These are phyloP conservation scores for Drosophila arawakana DNA, from an alignment of 1,140 invertebrate genomes.

Conservation along the genomic window DNA sequence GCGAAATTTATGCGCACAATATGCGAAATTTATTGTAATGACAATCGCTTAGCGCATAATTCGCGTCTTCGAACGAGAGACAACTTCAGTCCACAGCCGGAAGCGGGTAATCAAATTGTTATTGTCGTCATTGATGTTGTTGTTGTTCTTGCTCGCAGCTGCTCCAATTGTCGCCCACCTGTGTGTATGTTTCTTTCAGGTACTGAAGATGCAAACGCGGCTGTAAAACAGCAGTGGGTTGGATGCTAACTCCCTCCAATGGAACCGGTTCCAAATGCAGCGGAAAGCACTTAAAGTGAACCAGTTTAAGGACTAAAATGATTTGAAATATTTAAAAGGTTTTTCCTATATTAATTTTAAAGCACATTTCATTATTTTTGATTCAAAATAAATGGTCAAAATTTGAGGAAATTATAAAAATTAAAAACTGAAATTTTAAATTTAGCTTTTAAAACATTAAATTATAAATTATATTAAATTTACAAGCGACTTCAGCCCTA, in stretches of 20 bases:
- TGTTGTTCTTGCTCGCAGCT: constrained; percentile 53
- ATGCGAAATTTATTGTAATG: constrained; percentile 82
- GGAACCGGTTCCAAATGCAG: constrained; percentile 21
- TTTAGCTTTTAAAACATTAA: background rate
- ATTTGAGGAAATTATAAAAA: too few species aligned
- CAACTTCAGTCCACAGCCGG: constrained; percentile 49
- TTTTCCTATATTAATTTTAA: background rate
- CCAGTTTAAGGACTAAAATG: constrained; percentile 5
- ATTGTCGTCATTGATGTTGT: constrained; percentile 30
- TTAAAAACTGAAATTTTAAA: too few species aligned
- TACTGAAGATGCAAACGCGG: constrained; percentile 17
- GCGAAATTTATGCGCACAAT: constrained; percentile 80
- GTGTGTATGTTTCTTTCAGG: constrained; percentile 8
- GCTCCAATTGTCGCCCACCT: constrained; percentile 79
- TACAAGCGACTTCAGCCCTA: constrained; percentile 2
- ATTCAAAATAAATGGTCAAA: too few species aligned
- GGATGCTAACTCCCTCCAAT: constrained; percentile 20
- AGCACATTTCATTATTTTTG: too few species aligned
- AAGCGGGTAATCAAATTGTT: constrained; percentile 70
- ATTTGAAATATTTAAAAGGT: background rate
- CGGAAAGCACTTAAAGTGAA: constrained; percentile 8
- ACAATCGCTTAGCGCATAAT: constrained; percentile 80
- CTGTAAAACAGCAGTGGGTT: constrained; percentile 49
- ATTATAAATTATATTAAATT: background rate
- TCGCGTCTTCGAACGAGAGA: constrained; percentile 33